Base-by-base conservation (phyloP, 2,888 invertebrate genomes). In the Amiota minor region DNA sequence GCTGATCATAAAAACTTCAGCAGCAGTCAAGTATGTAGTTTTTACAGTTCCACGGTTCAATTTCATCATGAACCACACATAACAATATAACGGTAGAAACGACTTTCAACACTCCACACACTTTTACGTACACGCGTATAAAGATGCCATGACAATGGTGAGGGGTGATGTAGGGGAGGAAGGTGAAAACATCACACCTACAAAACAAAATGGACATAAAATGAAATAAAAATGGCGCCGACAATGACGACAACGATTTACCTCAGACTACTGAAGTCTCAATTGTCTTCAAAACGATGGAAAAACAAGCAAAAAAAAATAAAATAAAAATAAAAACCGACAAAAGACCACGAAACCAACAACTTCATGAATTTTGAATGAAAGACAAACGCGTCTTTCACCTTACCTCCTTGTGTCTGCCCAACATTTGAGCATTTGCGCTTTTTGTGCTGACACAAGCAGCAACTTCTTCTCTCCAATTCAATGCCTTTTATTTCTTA, bases 281-380 rank as follows among this genome's bases (percentile, higher is more conserved):
- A 62, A 64, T 53, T 16, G 59, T 20, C 70, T 69, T 56, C 64
- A 65, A 64, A 67, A n/a, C 11, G 23, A 50, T 68, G 20, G 20
- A 47, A 49, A 61, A 64, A 35, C 55, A 70, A 68, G 47, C 71
- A 53, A 35, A 71, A 45, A 35, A 71, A 20, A n/a, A 56, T 71
- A 53, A 35, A 71, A 45, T 18, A 71, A 20, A n/a, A 56, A 16
- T 4, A 11, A 4, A 16, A 59, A 11, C 18, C 59, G 20, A 18
- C 59, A 16, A 35, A 35, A 35, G 35, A 35, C 35, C 35, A 35
- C 18, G 23, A 59, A 65, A 65, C 49, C 65, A 67, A 73, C 74
- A 82, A 85, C 86, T 85, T 82, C 82, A 83, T 83, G 82, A 85
- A 83, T 83, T 83, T 86, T 83, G 86, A 82, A 83, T 83, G 82